These are phyloP conservation scores for Drosophila bipectinata DNA, from an alignment of 1,140 invertebrate species.

Conservation along the genomic window DNA sequence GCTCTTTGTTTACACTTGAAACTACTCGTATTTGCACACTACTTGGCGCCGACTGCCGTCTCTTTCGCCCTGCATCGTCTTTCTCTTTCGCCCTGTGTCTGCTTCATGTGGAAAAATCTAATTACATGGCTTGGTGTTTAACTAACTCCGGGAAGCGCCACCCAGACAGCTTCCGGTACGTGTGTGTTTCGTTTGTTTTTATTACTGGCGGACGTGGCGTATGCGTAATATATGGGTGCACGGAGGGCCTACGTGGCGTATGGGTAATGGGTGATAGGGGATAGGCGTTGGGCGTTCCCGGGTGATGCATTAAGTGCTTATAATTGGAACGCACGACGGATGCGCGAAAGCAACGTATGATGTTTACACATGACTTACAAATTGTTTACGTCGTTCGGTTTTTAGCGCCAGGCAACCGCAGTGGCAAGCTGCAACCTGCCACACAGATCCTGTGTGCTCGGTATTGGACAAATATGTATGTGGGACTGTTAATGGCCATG, in stretches of 20 bases:
- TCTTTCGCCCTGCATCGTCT: conserved; percentile 2
- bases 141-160: conserved; percentile 49
- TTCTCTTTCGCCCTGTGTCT: conserved; percentile 16
- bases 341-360: conserved; percentile 75
- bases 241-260: conserved; percentile 47
- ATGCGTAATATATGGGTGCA: conserved; percentile 65
- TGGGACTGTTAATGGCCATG: conserved; percentile 59
- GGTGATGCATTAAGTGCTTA: conserved; percentile 77
- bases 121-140: conserved; percentile 75
- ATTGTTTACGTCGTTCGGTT: conserved; percentile 77
- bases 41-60: conserved; percentile 6
- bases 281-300: background rate
- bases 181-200: conserved; percentile 59
- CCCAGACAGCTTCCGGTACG: conserved; percentile 34
- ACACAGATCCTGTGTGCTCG: conserved; percentile 16
- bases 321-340: conserved; percentile 80
- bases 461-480: conserved; percentile 26
- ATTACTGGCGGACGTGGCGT: conserved; percentile 61
- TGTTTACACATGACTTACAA: conserved; percentile 83
- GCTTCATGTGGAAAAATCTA: conserved; percentile 77
- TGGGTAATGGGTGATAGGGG: background rate
- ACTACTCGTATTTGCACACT: conserved; percentile 66
- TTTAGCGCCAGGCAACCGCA: conserved; percentile 18
- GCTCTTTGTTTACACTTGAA: conserved; percentile 73
- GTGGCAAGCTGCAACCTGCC: conserved; percentile 14